Conservation (phyloP, 2,888 invertebrate genomes). For the Hemistola chrysoprasaria region DNA sequence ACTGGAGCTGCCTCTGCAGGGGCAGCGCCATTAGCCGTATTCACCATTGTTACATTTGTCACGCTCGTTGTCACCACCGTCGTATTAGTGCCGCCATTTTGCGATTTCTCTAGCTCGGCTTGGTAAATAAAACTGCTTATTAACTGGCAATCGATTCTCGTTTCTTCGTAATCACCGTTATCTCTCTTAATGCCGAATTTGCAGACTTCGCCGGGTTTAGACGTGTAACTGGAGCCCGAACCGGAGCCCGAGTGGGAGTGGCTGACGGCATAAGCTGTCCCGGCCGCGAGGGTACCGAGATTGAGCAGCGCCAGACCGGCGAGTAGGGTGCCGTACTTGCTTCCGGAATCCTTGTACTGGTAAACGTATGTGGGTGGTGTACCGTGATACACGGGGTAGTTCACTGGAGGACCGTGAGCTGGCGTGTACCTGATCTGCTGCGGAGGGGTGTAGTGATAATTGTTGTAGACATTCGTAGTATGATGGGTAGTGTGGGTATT, state of each 20-base stretch:
- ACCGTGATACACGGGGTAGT: conserved; percentile 65
- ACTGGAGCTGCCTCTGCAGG: conserved; percentile 31
- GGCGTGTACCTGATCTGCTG: conserved; percentile 62
- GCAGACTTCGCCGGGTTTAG: conserved; percentile 63
- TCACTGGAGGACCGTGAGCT: conserved; percentile 43
- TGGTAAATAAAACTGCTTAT: conserved; percentile 65
- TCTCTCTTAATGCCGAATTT: conserved; percentile 67
- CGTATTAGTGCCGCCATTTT: conserved; percentile 42
- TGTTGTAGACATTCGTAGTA: conserved; percentile 51
- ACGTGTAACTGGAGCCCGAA: conserved; percentile 38
- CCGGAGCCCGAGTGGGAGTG: conserved; percentile 28
- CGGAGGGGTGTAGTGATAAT: conserved; percentile 67
- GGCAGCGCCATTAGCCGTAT: conserved; percentile 43
- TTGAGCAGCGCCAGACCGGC: conserved; percentile 68
- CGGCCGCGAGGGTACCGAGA: conserved; percentile 62
- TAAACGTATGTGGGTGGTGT: conserved; percentile 67
- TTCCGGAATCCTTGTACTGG: conserved; percentile 66
- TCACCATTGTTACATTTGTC: conserved; percentile 61
- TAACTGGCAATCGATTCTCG: conserved; percentile 66
- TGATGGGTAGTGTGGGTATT: conserved; percentile 35
- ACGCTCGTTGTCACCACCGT: conserved; percentile 53
- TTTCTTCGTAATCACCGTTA: conserved; percentile 70
- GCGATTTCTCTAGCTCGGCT: conserved; percentile 41
- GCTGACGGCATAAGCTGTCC: conserved; percentile 45
- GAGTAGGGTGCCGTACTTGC: conserved; percentile 67